Base-by-base conservation (phyloP, 2,888 invertebrate species). In the Calameuta idolon region DNA sequence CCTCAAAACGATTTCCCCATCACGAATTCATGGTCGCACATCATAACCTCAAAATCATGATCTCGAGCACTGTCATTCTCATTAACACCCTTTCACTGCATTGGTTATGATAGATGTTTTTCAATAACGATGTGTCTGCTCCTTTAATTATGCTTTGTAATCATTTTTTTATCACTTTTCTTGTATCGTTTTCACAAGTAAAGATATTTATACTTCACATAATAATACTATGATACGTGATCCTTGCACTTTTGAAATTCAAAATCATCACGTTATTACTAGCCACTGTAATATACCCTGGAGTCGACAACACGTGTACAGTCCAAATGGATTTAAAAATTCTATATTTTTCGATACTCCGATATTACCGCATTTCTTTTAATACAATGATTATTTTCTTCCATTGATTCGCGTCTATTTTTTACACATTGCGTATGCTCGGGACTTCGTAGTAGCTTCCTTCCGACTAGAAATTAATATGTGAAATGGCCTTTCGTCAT, bases 41-140 rank as follows among this genome's bases (percentile, higher is more conserved):
- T 31, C 34, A 69, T 15, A 79, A 74, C 79, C 71, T 69, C 69
- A 75, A 78, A 55, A 23, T 55, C 23, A 55, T 55, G 55, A 55
- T 55, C 55, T 23, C 55, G 55, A 55, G 15, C 55, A 23, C 55
- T 15, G 23, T 23, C 55, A 55, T 23, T 15, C 15, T 55, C 55
- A 55, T 9, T 55, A 12, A 35, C 1, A 40, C 40, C 23, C 40
- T 73, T 79, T 76, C 69, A 75, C 74, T 82, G 81, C 84, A 84
- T 83, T 81, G 82, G 82, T 83, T 81, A 83, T 81, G 80, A 86
- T 83, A 82, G 83, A 82, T 81, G 76, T 83, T 84, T 81, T 82
- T 85, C 76, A 81, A 80, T 81, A 83, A 83, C 79, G 75, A 80
- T 77, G 80, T 82, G 82, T 82, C 81, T 80, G 23, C 5, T 23